Percentiles rank a stretch among this genome's conserved stretches.
Evolutionary conservation across 1,140 invertebrate species (phyloP).

Genomic region (Panulirus ornatus): DNA sequence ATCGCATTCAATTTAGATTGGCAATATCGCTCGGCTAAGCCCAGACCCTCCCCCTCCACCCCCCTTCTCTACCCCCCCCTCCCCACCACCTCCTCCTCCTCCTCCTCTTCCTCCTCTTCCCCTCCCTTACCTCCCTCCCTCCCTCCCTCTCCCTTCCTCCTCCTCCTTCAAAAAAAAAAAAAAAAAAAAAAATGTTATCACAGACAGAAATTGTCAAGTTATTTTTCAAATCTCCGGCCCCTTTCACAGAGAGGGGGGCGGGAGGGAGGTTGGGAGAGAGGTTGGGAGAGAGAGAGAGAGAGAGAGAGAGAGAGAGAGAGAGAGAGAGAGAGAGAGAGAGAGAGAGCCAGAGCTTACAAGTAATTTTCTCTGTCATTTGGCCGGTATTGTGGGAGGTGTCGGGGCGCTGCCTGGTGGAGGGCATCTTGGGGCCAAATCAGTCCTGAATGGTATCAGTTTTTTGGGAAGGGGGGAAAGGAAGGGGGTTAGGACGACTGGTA

Average conservation of each 20-base stretch:
- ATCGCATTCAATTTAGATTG: slow-evolving; percentile 58
- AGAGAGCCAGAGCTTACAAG: slow-evolving; percentile 19
- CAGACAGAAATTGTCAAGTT: slow-evolving; percentile 54
- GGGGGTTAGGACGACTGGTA: background rate
- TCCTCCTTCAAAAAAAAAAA: no score
- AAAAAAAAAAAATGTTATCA: slow-evolving; percentile 61
- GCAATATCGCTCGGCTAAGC: slow-evolving; percentile 51
- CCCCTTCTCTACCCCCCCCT: no score
- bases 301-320: slow-evolving; percentile 7
- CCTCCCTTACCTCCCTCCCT: slow-evolving; percentile 19
- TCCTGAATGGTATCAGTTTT: no score
- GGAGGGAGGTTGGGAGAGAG: no score
- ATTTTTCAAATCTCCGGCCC: slow-evolving; percentile 47
- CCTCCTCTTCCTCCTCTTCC: no score
- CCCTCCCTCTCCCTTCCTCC: no score
- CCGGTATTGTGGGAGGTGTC: slow-evolving; percentile 25
- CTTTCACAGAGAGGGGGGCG: no score
- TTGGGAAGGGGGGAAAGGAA: no score
- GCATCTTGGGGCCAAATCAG: no score
- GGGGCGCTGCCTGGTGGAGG: no score
- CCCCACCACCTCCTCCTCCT: no score
- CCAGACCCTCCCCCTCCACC: no score
- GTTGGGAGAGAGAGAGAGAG: background rate
- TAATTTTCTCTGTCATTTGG: slow-evolving; percentile 53
- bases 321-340: slow-evolving; percentile 8